Percentiles rank a stretch among this genome's conserved stretches.
Evolutionary conservation across 1,140 invertebrate genomes (phyloP).

Genomic region (Apis laboriosa): DNA sequence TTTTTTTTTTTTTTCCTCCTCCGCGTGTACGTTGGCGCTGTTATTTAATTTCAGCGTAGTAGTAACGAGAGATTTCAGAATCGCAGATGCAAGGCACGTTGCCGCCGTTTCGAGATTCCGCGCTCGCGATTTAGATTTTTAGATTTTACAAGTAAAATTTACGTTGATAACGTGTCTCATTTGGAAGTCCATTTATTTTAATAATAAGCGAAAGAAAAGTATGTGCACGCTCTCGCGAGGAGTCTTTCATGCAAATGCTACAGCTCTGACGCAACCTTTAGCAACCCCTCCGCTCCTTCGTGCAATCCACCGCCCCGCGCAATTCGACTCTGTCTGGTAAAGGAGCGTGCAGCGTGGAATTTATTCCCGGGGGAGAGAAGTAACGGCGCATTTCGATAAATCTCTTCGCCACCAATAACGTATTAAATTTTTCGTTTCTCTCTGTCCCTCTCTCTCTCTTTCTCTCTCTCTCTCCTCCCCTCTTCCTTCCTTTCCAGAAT

Average conservation of each 20-base stretch:
- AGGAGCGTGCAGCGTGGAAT: slow-evolving; percentile 37
- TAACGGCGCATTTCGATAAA: slow-evolving; percentile 37
- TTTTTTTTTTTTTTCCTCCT: too few species aligned
- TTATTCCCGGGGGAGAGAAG: slow-evolving; percentile 17
- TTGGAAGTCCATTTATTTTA: slow-evolving; percentile 43
- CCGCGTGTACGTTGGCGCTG: too few species aligned
- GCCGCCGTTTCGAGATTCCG: neutral
- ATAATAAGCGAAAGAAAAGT: slow-evolving; percentile 32
- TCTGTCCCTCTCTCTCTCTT: neutral
- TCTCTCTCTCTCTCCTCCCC: too few species aligned
- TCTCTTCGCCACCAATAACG: slow-evolving; percentile 37
- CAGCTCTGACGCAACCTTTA: slow-evolving; percentile 33
- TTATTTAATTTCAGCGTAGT: neutral
- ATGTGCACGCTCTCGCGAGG: too few species aligned
- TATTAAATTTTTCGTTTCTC: slow-evolving; percentile 39
- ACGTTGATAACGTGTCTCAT: slow-evolving; percentile 23
- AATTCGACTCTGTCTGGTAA: slow-evolving; percentile 39
- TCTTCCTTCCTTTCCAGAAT: too few species aligned
- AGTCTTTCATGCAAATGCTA: slow-evolving; percentile 42
- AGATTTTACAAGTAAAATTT: slow-evolving; percentile 38
- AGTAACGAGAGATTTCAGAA: neutral
- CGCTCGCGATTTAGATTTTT: neutral
- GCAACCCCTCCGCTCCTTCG: slow-evolving; percentile 14
- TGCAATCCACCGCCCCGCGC: slow-evolving; percentile 17
- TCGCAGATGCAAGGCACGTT: neutral